phyloP scores from a whole-genome alignment of 1,140 invertebrate genomes.

The Platyura marginata region DNA sequence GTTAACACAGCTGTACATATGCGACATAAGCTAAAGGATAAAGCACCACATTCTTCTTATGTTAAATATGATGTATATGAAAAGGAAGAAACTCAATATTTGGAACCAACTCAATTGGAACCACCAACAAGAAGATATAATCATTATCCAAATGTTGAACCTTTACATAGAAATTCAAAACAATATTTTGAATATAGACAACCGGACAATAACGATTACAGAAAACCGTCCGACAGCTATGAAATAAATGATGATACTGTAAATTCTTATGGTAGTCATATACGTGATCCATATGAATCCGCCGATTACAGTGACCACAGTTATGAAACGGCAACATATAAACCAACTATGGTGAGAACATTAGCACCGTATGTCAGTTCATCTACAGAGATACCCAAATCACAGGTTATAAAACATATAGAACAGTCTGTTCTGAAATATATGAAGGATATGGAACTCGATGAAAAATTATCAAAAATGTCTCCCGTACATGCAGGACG shows the following conservation, averaged over 20 bases:
- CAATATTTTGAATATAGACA: not conserved
- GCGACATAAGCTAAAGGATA: not conserved
- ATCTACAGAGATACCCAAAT: constrained; percentile 7
- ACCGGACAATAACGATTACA: not conserved
- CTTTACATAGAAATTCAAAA: not conserved
- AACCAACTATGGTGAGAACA: no score
- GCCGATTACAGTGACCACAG: not conserved
- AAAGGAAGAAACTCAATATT: not conserved
- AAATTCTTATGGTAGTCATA: not conserved
- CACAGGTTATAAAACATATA: constrained; percentile 23
- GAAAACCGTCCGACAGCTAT: not conserved
- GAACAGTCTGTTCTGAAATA: constrained; percentile 22
- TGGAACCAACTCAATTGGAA: not conserved
- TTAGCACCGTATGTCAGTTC: no score
- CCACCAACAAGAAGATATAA: not conserved
- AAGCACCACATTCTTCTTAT: not conserved
- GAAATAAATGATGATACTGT: not conserved
- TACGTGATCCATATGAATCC: not conserved
- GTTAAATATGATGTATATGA: constrained; percentile 1
- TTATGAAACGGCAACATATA: not conserved
- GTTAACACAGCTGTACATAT: constrained; percentile 19
- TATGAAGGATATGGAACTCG: constrained; percentile 21
- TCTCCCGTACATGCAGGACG: constrained; percentile 1
- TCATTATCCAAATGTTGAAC: not conserved
- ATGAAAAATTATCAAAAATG: constrained; percentile 18